Evolutionary conservation across 2,888 invertebrate species (phyloP).

Genomic region (Linnaemya vulpina): DNA sequence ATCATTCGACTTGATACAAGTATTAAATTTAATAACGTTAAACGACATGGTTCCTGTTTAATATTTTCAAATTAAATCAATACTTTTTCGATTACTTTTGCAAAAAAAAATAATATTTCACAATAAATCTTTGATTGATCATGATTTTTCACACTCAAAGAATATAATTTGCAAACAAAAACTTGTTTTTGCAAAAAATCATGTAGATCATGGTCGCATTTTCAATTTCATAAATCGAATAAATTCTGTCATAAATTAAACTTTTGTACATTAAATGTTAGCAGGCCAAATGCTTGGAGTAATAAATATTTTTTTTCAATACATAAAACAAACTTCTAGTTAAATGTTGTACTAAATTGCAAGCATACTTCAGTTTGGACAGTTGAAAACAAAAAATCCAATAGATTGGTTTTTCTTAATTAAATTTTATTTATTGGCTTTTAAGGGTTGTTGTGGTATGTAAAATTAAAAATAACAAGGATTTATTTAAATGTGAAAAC

Average conservation of each 20-base stretch:
- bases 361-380: background rate
- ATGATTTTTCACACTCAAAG: too few relatives aligned
- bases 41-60: too few relatives aligned
- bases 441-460: background rate
- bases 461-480: background rate
- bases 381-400: background rate
- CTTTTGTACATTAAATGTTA: conserved; percentile 1
- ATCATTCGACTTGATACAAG: too few relatives aligned
- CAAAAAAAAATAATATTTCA: too few relatives aligned
- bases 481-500: too few relatives aligned
- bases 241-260: background rate
- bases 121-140: too few relatives aligned
- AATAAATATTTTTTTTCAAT: background rate
- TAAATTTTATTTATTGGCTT: conserved; percentile 2
- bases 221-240: background rate
- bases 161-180: too few relatives aligned
- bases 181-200: too few relatives aligned
- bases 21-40: too few relatives aligned
- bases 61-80: too few relatives aligned
- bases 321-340: background rate
- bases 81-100: too few relatives aligned
- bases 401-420: conserved; percentile 3
- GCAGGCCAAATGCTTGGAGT: background rate
- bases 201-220: too few relatives aligned
- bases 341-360: background rate